phyloP scores from a whole-genome alignment of 2,797 vertebrate genomes.

The Poeciliopsis turneri region DNA sequence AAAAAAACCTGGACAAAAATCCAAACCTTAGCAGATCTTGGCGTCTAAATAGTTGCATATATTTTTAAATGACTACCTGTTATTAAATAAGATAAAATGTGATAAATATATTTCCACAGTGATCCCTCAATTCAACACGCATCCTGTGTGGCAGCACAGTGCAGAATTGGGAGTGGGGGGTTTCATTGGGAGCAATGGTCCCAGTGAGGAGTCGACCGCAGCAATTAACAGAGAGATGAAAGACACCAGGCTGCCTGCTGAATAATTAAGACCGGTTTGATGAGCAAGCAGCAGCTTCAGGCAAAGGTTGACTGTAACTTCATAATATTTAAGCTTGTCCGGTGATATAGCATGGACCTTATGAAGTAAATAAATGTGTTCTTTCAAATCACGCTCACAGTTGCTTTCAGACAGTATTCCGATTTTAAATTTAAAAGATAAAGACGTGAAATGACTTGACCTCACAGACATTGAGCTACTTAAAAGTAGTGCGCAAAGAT shows the following conservation, averaged over 20 bases:
- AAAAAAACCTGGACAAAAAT: neutral
- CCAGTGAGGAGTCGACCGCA: slow-evolving; percentile 73
- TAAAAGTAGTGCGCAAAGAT: slow-evolving; percentile 10
- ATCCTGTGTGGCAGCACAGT: slow-evolving; percentile 50
- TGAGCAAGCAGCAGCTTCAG: slow-evolving; percentile 63
- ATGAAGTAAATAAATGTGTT: slow-evolving; percentile 33
- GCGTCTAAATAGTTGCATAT: neutral
- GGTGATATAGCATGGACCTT: slow-evolving; percentile 30
- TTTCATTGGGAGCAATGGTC: slow-evolving; percentile 70
- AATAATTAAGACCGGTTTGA: slow-evolving; percentile 80
- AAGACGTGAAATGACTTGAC: slow-evolving; percentile 17
- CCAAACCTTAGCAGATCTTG: neutral
- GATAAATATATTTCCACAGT: slow-evolving; percentile 14
- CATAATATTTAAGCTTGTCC: slow-evolving; percentile 44
- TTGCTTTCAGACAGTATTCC: slow-evolving; percentile 11
- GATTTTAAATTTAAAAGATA: neutral
- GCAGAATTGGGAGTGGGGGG: slow-evolving; percentile 37
- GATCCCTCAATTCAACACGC: slow-evolving; percentile 21
- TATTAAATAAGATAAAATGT: slow-evolving; percentile 15
- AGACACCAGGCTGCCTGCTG: slow-evolving; percentile 75
- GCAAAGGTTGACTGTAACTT: slow-evolving; percentile 40
- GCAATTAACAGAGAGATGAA: slow-evolving; percentile 82
- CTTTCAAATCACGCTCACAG: slow-evolving; percentile 7
- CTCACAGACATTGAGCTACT: slow-evolving; percentile 17
- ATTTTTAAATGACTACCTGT: neutral